These are phyloP conservation scores for Phortica magna DNA, from an alignment of 2,888 invertebrate genomes.

Conservation along the genomic window DNA sequence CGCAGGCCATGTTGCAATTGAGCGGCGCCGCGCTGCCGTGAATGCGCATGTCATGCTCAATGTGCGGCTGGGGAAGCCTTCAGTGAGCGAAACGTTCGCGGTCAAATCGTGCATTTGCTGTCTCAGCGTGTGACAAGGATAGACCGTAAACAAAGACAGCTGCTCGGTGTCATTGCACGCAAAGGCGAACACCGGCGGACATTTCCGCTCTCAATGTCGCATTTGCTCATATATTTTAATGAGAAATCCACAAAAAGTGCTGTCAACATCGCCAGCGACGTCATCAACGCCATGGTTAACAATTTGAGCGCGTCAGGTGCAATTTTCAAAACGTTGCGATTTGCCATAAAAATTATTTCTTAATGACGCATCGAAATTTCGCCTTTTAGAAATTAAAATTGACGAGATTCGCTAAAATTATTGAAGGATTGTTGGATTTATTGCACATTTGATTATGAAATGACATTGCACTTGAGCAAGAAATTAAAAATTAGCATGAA, in stretches of 20 bases:
- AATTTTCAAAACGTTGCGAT: slow-evolving; percentile 41
- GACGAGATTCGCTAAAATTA: neutral
- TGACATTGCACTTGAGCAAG: slow-evolving; percentile 25
- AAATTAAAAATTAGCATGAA: neutral
- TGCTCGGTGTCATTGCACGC: slow-evolving; percentile 51
- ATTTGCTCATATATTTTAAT: slow-evolving; percentile 39
- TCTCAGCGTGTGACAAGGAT: slow-evolving; percentile 68
- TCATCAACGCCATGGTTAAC: slow-evolving; percentile 47
- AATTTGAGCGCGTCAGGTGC: slow-evolving; percentile 73
- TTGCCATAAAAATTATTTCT: neutral
- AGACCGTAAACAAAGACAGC: slow-evolving; percentile 76
- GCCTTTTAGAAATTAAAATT: neutral
- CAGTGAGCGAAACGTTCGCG: slow-evolving; percentile 69
- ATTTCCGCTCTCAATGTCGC: slow-evolving; percentile 2
- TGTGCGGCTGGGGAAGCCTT: slow-evolving; percentile 46
- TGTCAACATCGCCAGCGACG: slow-evolving; percentile 13
- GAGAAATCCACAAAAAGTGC: slow-evolving; percentile 43
- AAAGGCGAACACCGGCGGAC: neutral
- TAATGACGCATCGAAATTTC: neutral
- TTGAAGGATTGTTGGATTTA: slow-evolving; percentile 3
- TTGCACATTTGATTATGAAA: neutral
- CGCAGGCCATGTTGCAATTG: neutral
- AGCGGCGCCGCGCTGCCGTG: neutral
- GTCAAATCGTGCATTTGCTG: slow-evolving; percentile 42
- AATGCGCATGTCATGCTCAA: neutral